Conservation (phyloP, 2,113 vertebrate species). For the Cettia cetti region DNA sequence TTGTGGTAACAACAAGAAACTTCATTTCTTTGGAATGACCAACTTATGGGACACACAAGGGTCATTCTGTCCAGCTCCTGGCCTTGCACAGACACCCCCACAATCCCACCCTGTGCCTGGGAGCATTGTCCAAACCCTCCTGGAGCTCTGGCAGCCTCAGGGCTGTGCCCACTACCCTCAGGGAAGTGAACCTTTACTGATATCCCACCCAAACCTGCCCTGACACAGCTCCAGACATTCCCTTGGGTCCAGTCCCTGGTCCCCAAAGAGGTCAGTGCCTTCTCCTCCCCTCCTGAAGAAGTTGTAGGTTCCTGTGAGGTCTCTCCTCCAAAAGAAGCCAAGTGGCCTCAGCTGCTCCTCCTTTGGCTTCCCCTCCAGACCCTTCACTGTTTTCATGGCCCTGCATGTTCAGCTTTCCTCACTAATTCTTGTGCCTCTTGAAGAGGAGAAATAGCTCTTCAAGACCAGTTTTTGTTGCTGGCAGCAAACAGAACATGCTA, state of each 20-base stretch:
- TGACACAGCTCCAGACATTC: not conserved
- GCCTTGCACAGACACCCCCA: not conserved
- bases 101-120: not conserved
- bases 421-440: not conserved
- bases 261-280: not conserved
- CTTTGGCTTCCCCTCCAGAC: not conserved
- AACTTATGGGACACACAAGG: fast-evolving
- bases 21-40: not conserved
- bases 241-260: not conserved
- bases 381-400: not conserved
- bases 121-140: fast-evolving
- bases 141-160: not conserved
- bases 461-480: not conserved
- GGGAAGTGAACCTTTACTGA: not conserved
- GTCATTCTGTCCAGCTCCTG: fast-evolving
- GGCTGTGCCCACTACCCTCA: not conserved
- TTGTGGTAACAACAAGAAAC: not conserved
- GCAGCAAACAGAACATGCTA: not conserved
- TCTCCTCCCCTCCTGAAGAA: not conserved
- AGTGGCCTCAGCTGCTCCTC: not conserved
- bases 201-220: not conserved
- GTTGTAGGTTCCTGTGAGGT: not conserved
- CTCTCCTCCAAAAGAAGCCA: not conserved
- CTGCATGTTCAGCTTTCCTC: not conserved
- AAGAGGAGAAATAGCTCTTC: not conserved